phyloP scores from a whole-genome alignment of 2,113 vertebrate genomes.

The Muscicapa adusta region DNA sequence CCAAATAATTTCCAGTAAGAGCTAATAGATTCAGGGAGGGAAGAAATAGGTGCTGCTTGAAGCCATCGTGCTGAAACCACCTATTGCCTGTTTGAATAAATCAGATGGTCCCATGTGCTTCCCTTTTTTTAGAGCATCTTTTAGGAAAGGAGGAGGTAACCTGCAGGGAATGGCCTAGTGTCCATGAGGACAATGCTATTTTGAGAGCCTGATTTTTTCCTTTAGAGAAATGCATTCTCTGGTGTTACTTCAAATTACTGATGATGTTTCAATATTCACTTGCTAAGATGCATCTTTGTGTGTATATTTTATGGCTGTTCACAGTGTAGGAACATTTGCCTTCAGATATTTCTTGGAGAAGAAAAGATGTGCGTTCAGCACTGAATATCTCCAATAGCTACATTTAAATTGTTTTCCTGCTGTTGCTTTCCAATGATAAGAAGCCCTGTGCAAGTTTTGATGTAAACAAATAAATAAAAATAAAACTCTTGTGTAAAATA shows the following conservation, averaged over 20 bases:
- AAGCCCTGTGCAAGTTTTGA: background rate
- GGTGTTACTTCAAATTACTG: background rate
- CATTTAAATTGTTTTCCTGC: background rate
- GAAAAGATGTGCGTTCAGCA: background rate
- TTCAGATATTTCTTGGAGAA: background rate
- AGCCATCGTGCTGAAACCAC: background rate
- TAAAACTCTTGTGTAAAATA: background rate
- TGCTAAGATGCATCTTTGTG: background rate
- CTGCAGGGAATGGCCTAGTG: background rate
- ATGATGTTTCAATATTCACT: background rate
- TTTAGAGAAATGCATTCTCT: background rate
- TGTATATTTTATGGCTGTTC: background rate
- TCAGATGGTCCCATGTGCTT: background rate
- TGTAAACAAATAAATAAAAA: background rate
- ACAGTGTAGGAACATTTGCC: background rate
- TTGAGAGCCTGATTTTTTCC: background rate
- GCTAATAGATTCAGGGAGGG: background rate
- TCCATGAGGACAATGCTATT: background rate
- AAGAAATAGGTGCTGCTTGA: background rate
- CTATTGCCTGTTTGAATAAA: background rate
- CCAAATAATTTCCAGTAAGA: slow-evolving; percentile 19
- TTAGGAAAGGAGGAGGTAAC: background rate
- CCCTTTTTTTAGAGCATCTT: background rate
- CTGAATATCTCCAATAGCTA: background rate
- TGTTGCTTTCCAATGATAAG: background rate